Percentiles rank a stretch among this genome's conserved stretches.
Conservation (phyloP, 2,888 invertebrate species). For the Maniola hyperantus region DNA sequence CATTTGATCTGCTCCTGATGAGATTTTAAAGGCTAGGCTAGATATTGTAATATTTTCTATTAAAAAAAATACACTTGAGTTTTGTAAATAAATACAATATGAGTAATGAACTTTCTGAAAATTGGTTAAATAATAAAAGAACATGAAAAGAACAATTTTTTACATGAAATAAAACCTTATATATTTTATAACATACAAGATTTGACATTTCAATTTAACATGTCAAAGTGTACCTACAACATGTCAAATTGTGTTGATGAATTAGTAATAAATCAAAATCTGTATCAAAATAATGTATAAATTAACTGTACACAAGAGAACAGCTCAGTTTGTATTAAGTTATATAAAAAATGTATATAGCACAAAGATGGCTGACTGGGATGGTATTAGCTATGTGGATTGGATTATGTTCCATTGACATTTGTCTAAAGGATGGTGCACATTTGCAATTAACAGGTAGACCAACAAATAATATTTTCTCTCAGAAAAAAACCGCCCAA, state of each 20-base stretch:
- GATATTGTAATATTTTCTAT: too few species aligned
- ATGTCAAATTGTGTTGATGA: slow-evolving; percentile 49
- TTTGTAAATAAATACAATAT: too few species aligned
- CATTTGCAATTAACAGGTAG: slow-evolving; percentile 24
- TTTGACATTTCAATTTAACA: not conserved
- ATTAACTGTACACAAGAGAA: slow-evolving; percentile 50
- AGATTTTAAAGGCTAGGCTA: too few species aligned
- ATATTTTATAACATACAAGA: not conserved
- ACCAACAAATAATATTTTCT: not conserved
- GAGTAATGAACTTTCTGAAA: too few species aligned
- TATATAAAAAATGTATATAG: slow-evolving; percentile 66
- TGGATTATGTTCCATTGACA: slow-evolving; percentile 57
- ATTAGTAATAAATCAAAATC: slow-evolving; percentile 48
- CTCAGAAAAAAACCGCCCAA: too few species aligned
- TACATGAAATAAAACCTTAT: too few species aligned
- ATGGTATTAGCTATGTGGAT: slow-evolving; percentile 65
- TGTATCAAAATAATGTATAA: slow-evolving; percentile 53
- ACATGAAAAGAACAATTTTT: too few species aligned
- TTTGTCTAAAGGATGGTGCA: slow-evolving; percentile 40
- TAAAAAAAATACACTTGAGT: too few species aligned
- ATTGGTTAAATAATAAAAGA: too few species aligned
- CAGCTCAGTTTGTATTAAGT: slow-evolving; percentile 24
- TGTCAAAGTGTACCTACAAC: slow-evolving; percentile 29
- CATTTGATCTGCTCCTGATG: too few species aligned
- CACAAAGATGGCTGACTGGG: slow-evolving; percentile 68